A percentile compares a stretch with the other conserved stretches of the same genome.
These are phyloP conservation scores for Dyspetes luteomarginatus DNA, from an alignment of 2,888 invertebrate species.

Conservation along the genomic window DNA sequence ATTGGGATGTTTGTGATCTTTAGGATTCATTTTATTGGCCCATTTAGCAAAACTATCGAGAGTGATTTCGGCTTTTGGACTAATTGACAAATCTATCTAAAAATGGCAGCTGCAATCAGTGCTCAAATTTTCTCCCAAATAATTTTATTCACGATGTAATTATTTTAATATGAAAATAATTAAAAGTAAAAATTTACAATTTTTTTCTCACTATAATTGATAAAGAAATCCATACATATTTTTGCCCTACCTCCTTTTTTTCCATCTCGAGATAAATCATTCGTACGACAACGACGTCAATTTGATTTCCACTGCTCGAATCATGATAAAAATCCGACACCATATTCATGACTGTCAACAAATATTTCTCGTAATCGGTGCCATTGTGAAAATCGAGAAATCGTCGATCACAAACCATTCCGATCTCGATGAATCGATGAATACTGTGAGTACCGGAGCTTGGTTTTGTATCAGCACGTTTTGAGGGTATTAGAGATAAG, in stretches of 20 bases:
- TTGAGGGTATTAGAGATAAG: constrained; percentile 60
- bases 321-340: constrained; percentile 92
- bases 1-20: constrained; percentile 90
- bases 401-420: constrained; percentile 93
- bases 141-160: no score
- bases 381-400: constrained; percentile 93
- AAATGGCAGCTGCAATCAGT: neutral
- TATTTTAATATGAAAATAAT: neutral
- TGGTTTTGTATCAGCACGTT: constrained; percentile 68
- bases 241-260: constrained; percentile 83
- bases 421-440: constrained; percentile 91
- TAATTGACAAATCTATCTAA: constrained; percentile 84
- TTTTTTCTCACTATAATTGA: neutral
- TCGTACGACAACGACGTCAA: constrained; percentile 93
- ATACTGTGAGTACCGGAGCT: constrained; percentile 88
- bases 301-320: constrained; percentile 93
- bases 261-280: constrained; percentile 90
- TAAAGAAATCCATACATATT: neutral
- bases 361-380: constrained; percentile 91
- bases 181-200: neutral
- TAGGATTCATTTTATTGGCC: constrained; percentile 88
- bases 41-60: constrained; percentile 87
- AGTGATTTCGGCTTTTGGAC: constrained; percentile 85
- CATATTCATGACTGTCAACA: constrained; percentile 96
- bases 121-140: neutral